Conservation (phyloP, 2,888 invertebrate species). For the Hesperia comma region DNA sequence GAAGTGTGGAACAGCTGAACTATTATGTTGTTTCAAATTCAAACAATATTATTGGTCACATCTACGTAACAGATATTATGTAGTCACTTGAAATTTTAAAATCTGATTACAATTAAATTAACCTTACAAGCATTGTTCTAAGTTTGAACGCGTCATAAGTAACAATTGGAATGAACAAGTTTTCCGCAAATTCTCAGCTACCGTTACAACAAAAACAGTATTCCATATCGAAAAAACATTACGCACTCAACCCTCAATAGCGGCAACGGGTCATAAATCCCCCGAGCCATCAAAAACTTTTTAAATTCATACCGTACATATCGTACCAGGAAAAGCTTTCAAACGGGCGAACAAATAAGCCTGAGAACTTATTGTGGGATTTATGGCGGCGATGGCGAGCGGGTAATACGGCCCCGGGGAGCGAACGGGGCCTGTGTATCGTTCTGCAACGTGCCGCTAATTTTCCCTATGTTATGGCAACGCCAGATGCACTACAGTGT, state of each 20-base stretch:
- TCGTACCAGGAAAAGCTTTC: slow-evolving; percentile 31
- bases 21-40: too few relatives aligned
- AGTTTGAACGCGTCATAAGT: too few relatives aligned
- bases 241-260: slow-evolving; percentile 12
- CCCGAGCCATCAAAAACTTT: slow-evolving; percentile 19
- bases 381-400: slow-evolving; percentile 9
- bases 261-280: slow-evolving; percentile 14
- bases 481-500: neutral
- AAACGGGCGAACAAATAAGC: slow-evolving; percentile 26
- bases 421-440: slow-evolving; percentile 8
- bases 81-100: too few relatives aligned
- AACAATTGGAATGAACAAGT: too few relatives aligned
- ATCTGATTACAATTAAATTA: too few relatives aligned
- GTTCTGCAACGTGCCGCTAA: slow-evolving; percentile 9
- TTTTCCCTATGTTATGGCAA: neutral
- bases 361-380: slow-evolving; percentile 23
- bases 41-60: too few relatives aligned
- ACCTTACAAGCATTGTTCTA: too few relatives aligned
- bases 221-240: slow-evolving; percentile 5
- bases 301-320: slow-evolving; percentile 24
- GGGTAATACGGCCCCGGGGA: slow-evolving; percentile 23
- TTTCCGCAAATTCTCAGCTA: neutral
- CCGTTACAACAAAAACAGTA: neutral
- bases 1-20: too few relatives aligned
- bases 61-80: too few relatives aligned